Evolutionary conservation across 2,797 vertebrate genomes (phyloP).

Genomic region (Manis pentadactyla): DNA sequence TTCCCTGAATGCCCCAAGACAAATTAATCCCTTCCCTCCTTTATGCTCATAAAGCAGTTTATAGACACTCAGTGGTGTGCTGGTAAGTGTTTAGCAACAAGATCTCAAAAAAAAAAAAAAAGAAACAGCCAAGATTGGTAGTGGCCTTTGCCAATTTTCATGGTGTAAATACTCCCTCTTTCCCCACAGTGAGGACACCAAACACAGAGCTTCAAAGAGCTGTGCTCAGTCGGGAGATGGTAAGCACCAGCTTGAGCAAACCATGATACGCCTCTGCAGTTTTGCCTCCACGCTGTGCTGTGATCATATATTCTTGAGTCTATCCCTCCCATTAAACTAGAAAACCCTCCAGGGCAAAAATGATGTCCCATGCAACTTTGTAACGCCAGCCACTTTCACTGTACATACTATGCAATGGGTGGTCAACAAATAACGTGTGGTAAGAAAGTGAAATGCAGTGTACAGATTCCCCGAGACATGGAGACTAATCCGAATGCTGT

Average conservation of each 20-base stretch:
- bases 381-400: not conserved
- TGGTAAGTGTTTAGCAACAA: conserved; percentile 26
- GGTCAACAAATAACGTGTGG: not conserved
- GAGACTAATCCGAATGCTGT: not conserved
- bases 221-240: not conserved
- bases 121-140: not conserved
- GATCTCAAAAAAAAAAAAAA: not conserved
- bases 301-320: not conserved
- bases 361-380: not conserved
- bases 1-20: not conserved
- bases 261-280: not conserved
- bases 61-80: not conserved
- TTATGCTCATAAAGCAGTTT: not conserved
- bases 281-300: conserved; percentile 9
- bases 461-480: not conserved
- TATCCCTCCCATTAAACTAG: not conserved
- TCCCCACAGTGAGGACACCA: conserved; percentile 3
- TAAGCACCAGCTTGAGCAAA: not conserved
- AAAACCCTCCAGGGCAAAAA: not conserved
- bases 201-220: not conserved
- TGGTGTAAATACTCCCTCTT: conserved; percentile 36
- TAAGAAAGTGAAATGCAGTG: not conserved
- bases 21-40: not conserved
- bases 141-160: not conserved
- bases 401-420: not conserved